Conservation (phyloP, 2,797 vertebrate species). For the Helarctos malayanus region DNA sequence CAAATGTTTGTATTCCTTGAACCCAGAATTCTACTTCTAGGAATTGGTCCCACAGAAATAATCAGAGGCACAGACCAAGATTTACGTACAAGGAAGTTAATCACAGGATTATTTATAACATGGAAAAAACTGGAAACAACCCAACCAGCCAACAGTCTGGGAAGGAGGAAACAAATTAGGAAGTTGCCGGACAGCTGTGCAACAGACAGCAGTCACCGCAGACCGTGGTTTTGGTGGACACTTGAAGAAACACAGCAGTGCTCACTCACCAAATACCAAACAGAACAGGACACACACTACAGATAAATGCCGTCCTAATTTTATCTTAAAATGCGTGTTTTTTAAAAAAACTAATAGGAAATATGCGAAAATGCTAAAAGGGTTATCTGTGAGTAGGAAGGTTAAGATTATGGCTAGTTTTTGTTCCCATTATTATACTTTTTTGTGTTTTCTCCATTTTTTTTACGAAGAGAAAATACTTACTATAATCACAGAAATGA, state of each 20-base stretch:
- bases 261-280: background rate
- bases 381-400: slow-evolving; percentile 18
- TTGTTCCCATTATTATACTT: background rate
- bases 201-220: background rate
- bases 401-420: background rate
- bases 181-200: background rate
- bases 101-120: background rate
- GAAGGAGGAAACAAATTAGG: background rate
- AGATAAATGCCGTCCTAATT: background rate
- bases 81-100: background rate
- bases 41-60: background rate
- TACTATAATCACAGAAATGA: slow-evolving; percentile 45
- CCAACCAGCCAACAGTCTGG: background rate
- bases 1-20: background rate
- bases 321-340: background rate
- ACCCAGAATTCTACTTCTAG: slow-evolving; percentile 7
- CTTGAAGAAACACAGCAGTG: fast-evolving
- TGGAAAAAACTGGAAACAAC: background rate
- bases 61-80: background rate
- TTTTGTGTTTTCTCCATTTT: background rate
- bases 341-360: slow-evolving; percentile 9
- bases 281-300: background rate
- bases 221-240: fast-evolving
- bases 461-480: slow-evolving; percentile 57
- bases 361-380: background rate